Percentiles rank a stretch among this genome's conserved stretches.
phyloP scores from a whole-genome alignment of 2,888 invertebrate species.

The Synanthedon myopaeformis region DNA sequence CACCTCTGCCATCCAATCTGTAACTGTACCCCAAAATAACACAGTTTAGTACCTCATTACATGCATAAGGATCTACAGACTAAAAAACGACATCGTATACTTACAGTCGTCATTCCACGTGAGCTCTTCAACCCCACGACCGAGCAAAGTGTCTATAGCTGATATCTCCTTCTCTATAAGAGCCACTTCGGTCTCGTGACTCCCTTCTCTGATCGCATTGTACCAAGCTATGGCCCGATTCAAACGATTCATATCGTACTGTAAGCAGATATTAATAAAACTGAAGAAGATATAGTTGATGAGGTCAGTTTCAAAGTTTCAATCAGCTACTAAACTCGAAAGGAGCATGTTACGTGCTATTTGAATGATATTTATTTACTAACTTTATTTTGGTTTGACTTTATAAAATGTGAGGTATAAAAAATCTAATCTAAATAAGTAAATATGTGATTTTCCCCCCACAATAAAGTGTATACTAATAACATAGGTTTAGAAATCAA shows the following conservation, averaged over 20 bases:
- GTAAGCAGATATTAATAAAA: constrained; percentile 1
- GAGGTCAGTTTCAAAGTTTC: too few relatives aligned
- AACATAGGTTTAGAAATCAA: too few relatives aligned
- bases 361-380: too few relatives aligned
- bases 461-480: too few relatives aligned
- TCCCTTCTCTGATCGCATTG: constrained; percentile 81
- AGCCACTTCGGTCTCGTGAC: constrained; percentile 81
- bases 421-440: too few relatives aligned
- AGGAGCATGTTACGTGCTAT: too few relatives aligned
- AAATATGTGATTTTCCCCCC: too few relatives aligned
- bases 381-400: too few relatives aligned
- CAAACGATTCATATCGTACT: constrained; percentile 68
- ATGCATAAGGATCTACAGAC: neutral
- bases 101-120: constrained; percentile 88
- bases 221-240: constrained; percentile 83
- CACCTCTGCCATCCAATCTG: constrained; percentile 78
- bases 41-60: neutral
- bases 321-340: too few relatives aligned
- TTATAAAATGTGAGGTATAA: too few relatives aligned
- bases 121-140: constrained; percentile 75
- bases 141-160: constrained; percentile 78
- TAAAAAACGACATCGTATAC: constrained; percentile 12
- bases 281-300: neutral
- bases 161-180: constrained; percentile 82
- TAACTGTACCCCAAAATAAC: constrained; percentile 41